Percentiles rank a stretch among this genome's conserved stretches.
These are phyloP conservation scores for Maniola hyperantus DNA, from an alignment of 2,888 invertebrate genomes.

Conservation along the genomic window DNA sequence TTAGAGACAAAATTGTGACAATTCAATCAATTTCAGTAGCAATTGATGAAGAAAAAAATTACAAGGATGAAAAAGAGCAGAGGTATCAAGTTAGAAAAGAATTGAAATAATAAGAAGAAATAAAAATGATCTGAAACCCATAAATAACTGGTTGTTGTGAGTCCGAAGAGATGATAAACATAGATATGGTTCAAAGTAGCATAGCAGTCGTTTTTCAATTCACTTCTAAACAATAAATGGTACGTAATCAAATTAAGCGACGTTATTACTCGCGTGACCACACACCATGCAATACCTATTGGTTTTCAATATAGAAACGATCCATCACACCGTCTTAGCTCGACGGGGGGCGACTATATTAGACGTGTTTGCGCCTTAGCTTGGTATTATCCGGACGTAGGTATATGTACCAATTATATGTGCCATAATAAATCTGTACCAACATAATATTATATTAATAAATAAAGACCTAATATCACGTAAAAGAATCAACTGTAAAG, in stretches of 20 bases:
- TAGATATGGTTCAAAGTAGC: constrained; percentile 15
- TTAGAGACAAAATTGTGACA: background rate
- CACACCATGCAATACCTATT: constrained; percentile 66
- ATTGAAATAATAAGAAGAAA: background rate
- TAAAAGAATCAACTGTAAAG: background rate
- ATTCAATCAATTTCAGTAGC: no score
- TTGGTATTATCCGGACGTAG: constrained; percentile 37
- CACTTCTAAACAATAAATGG: constrained; percentile 25
- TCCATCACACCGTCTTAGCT: constrained; percentile 76
- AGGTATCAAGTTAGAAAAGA: background rate
- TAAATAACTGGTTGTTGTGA: background rate
- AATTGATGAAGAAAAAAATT: no score
- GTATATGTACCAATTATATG: constrained; percentile 21
- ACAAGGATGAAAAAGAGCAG: background rate
- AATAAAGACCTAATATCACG: background rate
- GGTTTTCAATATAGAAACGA: constrained; percentile 78
- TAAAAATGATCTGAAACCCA: background rate
- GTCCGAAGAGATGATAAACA: constrained; percentile 5
- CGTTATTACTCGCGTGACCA: constrained; percentile 67
- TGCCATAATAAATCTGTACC: constrained; percentile 22
- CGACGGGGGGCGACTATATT: constrained; percentile 78
- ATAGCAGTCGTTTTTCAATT: constrained; percentile 27
- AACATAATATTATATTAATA: constrained; percentile 2
- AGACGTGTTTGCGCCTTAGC: constrained; percentile 54
- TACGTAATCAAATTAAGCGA: constrained; percentile 56